Evolutionary conservation across 2,888 invertebrate genomes (phyloP), one percentile per base, ranked within the genome.

Genomic region (Leucozona laternaria): DNA sequence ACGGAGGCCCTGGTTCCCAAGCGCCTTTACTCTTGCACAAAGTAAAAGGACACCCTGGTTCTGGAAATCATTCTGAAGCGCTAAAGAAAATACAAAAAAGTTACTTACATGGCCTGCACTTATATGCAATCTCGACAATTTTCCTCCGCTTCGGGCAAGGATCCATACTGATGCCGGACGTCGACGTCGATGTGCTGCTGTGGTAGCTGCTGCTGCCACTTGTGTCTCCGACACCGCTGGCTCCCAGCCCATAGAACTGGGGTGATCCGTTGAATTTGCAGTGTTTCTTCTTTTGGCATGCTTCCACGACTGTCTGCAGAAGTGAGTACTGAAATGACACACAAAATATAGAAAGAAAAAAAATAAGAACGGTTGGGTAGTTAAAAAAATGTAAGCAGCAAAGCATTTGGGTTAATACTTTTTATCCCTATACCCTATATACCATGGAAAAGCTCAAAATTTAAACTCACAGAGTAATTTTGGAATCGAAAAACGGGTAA

Each of bases 101-200:
- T 8, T 28, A 96, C 97, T 97, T 94, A 99, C 98, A 97, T 91
- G 99, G 99, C 93, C 97, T 95, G 94, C 99, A 99, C 93, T 98
- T 98, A 94, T 98, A 99, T 89, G 97, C 97, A 87, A 98, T 97
- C 93, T 98, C 98, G 89, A 98, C 97, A 93, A 97, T 98, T 93
- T 98, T 98, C 87, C 96, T 94, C 62, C 97, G 95, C 31, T 96
- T 96, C 15, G 98, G 98, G 91, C 99, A 99, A 0, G 98, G 98
- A 93, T 99, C 92, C 88, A 89, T 90, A 88, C 89, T 91, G 88
- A 90, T 90, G 88, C 90, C 89, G 88, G 89, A 91, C 48, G 91
- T 89, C 81, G 90, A 91, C 79, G 90, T 90, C 73, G 91, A 91
- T 88, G 91, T 91, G 89, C 91, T 91, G 88, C 91, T 91, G 89